Evolutionary conservation across 2,888 invertebrate genomes (phyloP), one percentile per base, ranked within the genome.

Genomic region (Cosmorhoe ocellata): DNA sequence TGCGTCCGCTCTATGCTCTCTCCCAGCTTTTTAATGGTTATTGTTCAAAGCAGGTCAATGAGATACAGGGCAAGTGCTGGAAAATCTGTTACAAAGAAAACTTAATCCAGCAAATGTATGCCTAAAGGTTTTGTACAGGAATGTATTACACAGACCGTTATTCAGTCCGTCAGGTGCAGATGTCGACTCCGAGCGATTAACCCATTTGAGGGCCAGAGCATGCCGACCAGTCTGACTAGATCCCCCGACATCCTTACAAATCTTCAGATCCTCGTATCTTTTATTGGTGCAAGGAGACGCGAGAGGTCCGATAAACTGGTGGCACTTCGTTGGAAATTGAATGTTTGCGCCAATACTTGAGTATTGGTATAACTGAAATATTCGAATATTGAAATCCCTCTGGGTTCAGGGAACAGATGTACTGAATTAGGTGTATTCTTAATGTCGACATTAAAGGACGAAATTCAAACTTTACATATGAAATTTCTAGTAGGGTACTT

Each of bases 81-180:
- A 28, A 43, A 47, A 39, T n/a, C 18, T 48, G 37, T 36, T 34
- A 36, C 48, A 53, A 41, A 48, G 47, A 44, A 52, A 53, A 53
- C 44, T 48, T 48, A 12, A 30, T 39, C 31, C 39, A 31, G 38
- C 38, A 58, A 56, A 60, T 61, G 30, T 61, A 56, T 54, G 53
- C 61, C 49, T 39, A 54, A 68, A 61, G 59, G 67, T 79, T 79
- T 76, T 74, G 71, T 69, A 60, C 59, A 64, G 56, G 56, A 67
- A 65, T 74, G 67, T 75, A 75, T 74, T 75, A 77, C 72, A 64
- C 72, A 64, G 62, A 56, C 81, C 80, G 82, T 86, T 85, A 84
- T 82, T 88, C 84, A 79, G 79, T 70, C 75, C 81, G 86, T 87
- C 89, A 87, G 83, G 79, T 83, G 77, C 89, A 89, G 84, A 84